Percentiles rank a stretch among this genome's conserved stretches.
These are phyloP conservation scores for Telmatochromis brachygnathus DNA, from an alignment of 2,113 vertebrate species.

Conservation along the genomic window DNA sequence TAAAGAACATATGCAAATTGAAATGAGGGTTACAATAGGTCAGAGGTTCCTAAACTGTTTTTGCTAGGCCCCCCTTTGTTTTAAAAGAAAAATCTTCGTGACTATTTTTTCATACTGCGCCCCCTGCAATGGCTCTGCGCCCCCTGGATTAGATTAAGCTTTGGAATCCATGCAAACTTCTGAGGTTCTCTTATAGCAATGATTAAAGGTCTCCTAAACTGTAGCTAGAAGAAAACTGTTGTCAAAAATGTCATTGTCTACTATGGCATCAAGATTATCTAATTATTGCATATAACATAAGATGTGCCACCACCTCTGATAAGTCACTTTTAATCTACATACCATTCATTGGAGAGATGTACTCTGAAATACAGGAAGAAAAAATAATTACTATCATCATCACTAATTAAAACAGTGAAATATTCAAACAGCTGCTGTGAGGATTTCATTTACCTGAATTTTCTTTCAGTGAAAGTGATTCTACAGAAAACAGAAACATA, in stretches of 20 bases:
- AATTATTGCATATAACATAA: neutral
- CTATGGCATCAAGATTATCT: neutral
- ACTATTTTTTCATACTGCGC: neutral
- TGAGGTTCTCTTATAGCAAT: neutral
- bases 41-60: neutral
- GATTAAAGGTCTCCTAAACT: neutral
- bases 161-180: neutral
- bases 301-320: neutral
- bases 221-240: neutral
- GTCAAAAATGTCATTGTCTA: neutral
- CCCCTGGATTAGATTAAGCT: neutral
- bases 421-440: neutral
- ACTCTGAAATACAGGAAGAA: constrained; percentile 12
- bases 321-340: neutral
- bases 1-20: neutral
- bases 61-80: neutral
- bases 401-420: neutral
- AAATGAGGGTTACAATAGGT: neutral
- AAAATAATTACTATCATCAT: accelerated
- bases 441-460: neutral
- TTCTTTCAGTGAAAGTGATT: accelerated
- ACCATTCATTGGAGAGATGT: constrained; percentile 30
- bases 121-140: neutral
- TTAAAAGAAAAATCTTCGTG: neutral
- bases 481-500: neutral